Conservation (phyloP, 1,140 invertebrate species). For the Holcopasites calliopsidis region DNA sequence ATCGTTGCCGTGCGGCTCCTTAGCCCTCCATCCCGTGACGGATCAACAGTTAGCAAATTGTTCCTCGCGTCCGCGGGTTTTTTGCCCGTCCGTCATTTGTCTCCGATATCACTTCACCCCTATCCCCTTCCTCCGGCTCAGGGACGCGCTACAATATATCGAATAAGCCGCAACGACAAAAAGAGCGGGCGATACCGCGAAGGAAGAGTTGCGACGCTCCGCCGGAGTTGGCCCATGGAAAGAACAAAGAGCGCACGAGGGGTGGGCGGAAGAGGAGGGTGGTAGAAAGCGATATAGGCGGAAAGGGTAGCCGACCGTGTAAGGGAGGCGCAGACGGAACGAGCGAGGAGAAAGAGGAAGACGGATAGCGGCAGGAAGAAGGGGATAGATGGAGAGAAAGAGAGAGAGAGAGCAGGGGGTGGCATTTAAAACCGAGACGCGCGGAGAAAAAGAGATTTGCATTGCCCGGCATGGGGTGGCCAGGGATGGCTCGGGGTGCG, state of each 20-base stretch:
- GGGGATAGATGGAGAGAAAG: slow-evolving; percentile 41
- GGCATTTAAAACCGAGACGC: slow-evolving; percentile 76
- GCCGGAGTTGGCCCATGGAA: slow-evolving; percentile 51
- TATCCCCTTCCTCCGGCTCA: slow-evolving; percentile 16
- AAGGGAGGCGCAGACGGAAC: slow-evolving; percentile 55
- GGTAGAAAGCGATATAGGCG: slow-evolving; percentile 56
- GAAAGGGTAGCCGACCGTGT: slow-evolving; percentile 62
- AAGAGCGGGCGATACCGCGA: slow-evolving; percentile 68
- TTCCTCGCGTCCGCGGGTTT: slow-evolving; percentile 74
- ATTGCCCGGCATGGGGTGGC: slow-evolving; percentile 61
- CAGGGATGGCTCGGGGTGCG: slow-evolving; percentile 46
- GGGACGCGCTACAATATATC: slow-evolving; percentile 73
- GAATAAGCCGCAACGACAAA: slow-evolving; percentile 78
- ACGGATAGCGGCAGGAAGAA: background rate
- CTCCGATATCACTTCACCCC: slow-evolving; percentile 75
- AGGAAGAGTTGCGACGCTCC: slow-evolving; percentile 48
- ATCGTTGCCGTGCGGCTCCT: background rate
- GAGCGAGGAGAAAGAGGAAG: slow-evolving; percentile 52
- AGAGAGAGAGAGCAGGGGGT: slow-evolving; percentile 60
- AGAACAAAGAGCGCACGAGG: slow-evolving; percentile 20
- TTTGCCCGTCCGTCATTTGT: slow-evolving; percentile 78
- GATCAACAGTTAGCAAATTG: slow-evolving; percentile 55
- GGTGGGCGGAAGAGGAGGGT: background rate
- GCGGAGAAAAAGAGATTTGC: slow-evolving; percentile 77
- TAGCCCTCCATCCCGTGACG: slow-evolving; percentile 30